Evolutionary conservation across 2,888 invertebrate genomes (phyloP), one percentile per base, ranked within the genome.

Genomic region (Dynastes grantii): DNA sequence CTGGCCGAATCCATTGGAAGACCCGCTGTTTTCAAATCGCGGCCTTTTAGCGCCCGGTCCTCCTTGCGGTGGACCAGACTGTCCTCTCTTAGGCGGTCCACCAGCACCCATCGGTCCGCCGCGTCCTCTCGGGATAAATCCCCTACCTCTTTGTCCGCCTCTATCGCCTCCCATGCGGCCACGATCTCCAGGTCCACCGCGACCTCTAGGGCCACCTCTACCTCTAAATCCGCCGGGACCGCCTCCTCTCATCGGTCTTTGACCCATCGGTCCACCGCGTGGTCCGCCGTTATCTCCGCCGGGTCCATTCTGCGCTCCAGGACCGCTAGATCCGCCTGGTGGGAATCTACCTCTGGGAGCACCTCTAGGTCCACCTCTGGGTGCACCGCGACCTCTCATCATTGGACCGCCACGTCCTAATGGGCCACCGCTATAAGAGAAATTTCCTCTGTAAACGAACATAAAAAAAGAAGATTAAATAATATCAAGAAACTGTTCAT

Each of bases 341-440:
- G 78, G 77, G 49, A 77, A 75, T 58, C 79, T 78, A 51, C 78
- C 78, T 65, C 78, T 78, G 0, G 78, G 78, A 61, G 78, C 78
- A 32, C 78, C 78, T 16, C 78, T 71, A 22, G 78, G 78, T 1
- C 78, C 79, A 4, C 79, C 79, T 37, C 79, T 64, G 8, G 79
- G 79, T 6, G 77, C 79, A 5, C 79, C 79, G 40, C 79, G 79
- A 32, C 79, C 79, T 53, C 79, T 70, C 79, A 79, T 79, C 79
- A 79, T 79, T 22, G 76, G 79, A 16, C 79, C 79, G 22, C 77
- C 77, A 37, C 79, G 77, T 29, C 79, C 79, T 45, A 77, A 77
- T 49, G 79, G 79, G n/a, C 79, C 79, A 67, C 79, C 79, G 67
- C 75, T 76, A 45, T 40, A 65, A 78, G 16, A 73, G 8, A 40